phyloP scores from a whole-genome alignment of 23 tunicate species.

The Halocynthia roretzi region DNA sequence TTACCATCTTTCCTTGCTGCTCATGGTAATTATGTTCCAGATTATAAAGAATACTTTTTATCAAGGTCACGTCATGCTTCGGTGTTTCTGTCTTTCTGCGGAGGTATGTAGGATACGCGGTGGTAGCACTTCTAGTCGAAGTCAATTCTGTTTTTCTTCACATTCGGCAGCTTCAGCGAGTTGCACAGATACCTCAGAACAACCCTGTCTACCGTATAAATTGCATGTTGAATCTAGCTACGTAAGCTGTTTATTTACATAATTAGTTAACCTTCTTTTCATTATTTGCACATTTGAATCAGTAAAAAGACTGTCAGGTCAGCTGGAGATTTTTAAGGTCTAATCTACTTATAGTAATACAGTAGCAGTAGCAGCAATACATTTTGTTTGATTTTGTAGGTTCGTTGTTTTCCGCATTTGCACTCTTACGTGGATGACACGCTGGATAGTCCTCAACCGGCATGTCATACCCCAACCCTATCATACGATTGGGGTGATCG shows the following conservation, averaged over 20 bases:
- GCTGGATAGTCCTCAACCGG: constrained; percentile 46
- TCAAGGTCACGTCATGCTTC: constrained; percentile 39
- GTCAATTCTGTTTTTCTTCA: constrained; percentile 78
- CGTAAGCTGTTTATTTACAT: constrained; percentile 5
- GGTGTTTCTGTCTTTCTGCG: constrained; percentile 45
- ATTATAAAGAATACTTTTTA: background rate
- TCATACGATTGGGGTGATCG: constrained; percentile 44
- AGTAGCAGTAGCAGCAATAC: too few relatives aligned
- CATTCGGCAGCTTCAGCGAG: constrained; percentile 45
- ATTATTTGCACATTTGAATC: too few relatives aligned
- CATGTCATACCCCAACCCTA: constrained; percentile 24
- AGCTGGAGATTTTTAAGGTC: too few relatives aligned
- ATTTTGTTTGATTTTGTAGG: background rate
- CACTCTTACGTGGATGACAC: constrained; percentile 53
- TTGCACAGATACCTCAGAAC: constrained; percentile 15
- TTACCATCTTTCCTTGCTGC: background rate
- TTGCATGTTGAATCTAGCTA: constrained; percentile 43
- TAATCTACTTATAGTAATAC: too few relatives aligned
- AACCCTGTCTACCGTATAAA: constrained; percentile 21
- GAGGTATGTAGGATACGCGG: constrained; percentile 48
- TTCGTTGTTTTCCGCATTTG: constrained; percentile 59
- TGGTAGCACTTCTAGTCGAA: constrained; percentile 77
- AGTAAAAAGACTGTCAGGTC: too few relatives aligned
- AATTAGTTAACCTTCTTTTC: too few relatives aligned
- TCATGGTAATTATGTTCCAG: background rate